These are phyloP conservation scores for Drosophila repleta DNA, from an alignment of 1,140 invertebrate species.

Conservation along the genomic window DNA sequence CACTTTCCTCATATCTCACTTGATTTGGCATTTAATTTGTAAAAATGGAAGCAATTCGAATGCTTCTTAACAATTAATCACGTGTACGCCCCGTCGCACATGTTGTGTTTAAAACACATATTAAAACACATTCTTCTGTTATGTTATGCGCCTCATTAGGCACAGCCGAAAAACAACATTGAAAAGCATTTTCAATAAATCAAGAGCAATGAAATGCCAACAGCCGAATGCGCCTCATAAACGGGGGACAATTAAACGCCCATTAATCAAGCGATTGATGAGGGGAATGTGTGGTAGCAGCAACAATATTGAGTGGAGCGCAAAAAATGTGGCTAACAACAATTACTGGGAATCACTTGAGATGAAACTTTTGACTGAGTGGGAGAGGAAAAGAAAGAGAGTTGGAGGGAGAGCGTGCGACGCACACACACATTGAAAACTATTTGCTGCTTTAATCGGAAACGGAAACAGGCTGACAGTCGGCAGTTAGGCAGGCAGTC, in stretches of 20 bases:
- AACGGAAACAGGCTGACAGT: constrained; percentile 76
- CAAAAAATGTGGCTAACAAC: constrained; percentile 50
- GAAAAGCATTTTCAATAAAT: constrained; percentile 34
- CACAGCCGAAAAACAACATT: not conserved
- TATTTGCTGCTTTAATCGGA: constrained; percentile 81
- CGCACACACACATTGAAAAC: constrained; percentile 62
- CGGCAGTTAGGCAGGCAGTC: constrained; percentile 72
- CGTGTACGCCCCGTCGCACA: not conserved
- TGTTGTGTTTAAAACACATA: not conserved
- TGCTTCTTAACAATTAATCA: not conserved
- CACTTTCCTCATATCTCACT: no score
- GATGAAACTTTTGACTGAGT: constrained; percentile 52
- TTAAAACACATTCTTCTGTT: constrained; percentile 8
- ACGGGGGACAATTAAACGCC: constrained; percentile 61
- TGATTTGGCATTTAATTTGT: no score
- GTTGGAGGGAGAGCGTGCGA: not conserved
- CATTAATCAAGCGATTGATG: constrained; percentile 72
- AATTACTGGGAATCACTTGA: constrained; percentile 66
- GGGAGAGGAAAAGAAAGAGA: not conserved
- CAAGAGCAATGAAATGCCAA: not conserved
- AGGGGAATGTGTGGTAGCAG: not conserved
- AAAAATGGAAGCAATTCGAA: no score
- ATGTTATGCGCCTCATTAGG: constrained; percentile 7
- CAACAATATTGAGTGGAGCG: constrained; percentile 11
- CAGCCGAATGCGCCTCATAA: constrained; percentile 29